Percentiles rank a stretch among this genome's conserved stretches.
Conservation (phyloP, 2,113 vertebrate genomes). For the Antechinus flavipes region DNA sequence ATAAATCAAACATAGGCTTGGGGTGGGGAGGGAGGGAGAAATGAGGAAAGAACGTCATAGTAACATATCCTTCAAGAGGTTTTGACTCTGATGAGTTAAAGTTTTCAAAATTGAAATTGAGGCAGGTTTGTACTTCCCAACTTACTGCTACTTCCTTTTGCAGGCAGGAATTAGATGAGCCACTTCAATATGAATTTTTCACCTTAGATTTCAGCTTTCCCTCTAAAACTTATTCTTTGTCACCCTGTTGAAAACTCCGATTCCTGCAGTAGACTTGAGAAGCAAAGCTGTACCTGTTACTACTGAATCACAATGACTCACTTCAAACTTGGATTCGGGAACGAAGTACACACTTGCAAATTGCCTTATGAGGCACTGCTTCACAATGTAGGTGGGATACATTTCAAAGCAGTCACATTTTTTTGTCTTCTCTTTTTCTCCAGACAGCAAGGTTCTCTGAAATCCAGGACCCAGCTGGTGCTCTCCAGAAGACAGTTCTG, state of each 20-base stretch:
- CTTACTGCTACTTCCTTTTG: not conserved
- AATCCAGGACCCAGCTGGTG: not conserved
- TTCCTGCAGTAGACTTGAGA: conserved; percentile 24
- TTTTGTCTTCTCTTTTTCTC: conserved; percentile 67
- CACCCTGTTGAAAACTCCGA: not conserved
- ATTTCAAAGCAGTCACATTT: conserved; percentile 65
- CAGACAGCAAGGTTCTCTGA: conserved; percentile 60
- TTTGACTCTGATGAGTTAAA: not conserved
- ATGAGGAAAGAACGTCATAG: not conserved
- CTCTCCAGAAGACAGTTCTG: not conserved
- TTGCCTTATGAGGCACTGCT: conserved; percentile 80
- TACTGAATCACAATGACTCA: conserved; percentile 85
- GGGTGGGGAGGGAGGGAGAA: not conserved
- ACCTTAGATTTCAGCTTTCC: not conserved
- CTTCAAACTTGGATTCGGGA: conserved; percentile 58
- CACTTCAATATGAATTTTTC: not conserved
- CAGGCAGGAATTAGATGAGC: not conserved
- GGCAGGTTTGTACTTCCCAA: not conserved
- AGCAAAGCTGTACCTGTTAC: conserved; percentile 48
- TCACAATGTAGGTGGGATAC: conserved; percentile 81
- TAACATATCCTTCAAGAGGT: not conserved
- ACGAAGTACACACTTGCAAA: conserved; percentile 71
- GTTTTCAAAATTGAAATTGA: not conserved
- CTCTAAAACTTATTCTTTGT: not conserved
- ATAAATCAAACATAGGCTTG: not conserved